A percentile compares a stretch with the other conserved stretches of the same genome.
These are phyloP conservation scores for Acipenser ruthenus DNA, from an alignment of 2,797 vertebrate species.

Conservation along the genomic window DNA sequence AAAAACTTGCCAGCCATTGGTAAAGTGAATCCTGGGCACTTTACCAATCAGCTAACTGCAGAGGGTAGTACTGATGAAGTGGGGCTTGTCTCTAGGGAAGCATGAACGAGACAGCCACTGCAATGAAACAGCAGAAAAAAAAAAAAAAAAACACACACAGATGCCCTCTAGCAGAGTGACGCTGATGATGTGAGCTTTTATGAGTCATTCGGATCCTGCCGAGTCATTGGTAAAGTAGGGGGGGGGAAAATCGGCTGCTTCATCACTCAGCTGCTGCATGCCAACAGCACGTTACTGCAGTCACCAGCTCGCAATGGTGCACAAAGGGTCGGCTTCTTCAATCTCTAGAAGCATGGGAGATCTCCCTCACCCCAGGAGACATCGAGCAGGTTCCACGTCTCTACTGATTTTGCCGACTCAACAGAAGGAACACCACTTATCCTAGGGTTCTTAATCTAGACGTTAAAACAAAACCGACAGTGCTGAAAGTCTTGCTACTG, in stretches of 20 bases:
- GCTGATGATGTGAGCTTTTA: background rate
- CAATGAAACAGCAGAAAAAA: background rate
- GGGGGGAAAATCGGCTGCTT: slow-evolving; percentile 18
- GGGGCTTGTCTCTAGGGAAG: slow-evolving; percentile 15
- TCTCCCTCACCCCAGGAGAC: too few species aligned
- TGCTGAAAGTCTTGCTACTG: too few species aligned
- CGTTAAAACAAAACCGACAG: too few species aligned
- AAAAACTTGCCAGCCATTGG: slow-evolving; percentile 14
- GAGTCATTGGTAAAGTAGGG: slow-evolving; percentile 29
- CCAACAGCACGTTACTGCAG: slow-evolving; percentile 18
- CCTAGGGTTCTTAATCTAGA: too few species aligned
- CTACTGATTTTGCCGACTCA: too few species aligned
- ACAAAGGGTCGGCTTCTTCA: too few species aligned
- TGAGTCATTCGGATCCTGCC: slow-evolving; percentile 21
- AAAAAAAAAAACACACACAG: slow-evolving; percentile 13
- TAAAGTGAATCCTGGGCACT: slow-evolving; percentile 12
- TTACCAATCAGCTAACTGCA: slow-evolving; percentile 25
- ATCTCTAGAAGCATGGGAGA: too few species aligned
- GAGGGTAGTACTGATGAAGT: slow-evolving; percentile 7
- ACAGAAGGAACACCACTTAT: too few species aligned
- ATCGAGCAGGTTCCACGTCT: too few species aligned
- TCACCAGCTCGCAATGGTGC: too few species aligned
- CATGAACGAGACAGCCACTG: slow-evolving; percentile 18
- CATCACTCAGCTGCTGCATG: slow-evolving; percentile 30
- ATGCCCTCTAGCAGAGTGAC: slow-evolving; percentile 11